phyloP scores from a whole-genome alignment of 2,113 vertebrate genomes.

The Gymnocephalus cernua region DNA sequence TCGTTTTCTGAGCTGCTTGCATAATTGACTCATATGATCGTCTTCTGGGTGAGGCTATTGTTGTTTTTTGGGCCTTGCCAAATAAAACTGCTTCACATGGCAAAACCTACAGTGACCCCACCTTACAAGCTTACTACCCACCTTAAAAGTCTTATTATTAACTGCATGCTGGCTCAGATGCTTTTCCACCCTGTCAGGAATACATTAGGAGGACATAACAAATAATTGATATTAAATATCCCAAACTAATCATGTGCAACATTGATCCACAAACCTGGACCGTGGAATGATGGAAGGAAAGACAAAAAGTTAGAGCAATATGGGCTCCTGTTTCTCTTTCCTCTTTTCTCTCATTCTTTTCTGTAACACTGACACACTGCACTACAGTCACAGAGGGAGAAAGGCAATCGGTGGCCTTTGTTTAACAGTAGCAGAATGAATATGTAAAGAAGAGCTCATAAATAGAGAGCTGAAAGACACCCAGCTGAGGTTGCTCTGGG shows the following conservation, averaged over 20 bases:
- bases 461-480: conserved; percentile 82
- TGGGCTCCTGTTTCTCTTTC: background rate
- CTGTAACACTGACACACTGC: conserved; percentile 38
- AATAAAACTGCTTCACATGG: background rate
- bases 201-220: background rate
- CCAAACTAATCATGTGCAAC: background rate
- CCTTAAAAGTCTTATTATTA: background rate
- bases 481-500: conserved; percentile 78
- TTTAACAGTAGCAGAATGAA: conserved; percentile 82
- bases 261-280: background rate
- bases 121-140: background rate
- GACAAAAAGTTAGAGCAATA: background rate
- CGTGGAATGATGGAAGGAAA: background rate
- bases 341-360: conserved; percentile 11
- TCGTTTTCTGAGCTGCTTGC: too few species aligned
- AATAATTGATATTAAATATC: background rate
- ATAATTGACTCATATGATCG: too few species aligned
- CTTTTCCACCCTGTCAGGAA: background rate
- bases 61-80: background rate
- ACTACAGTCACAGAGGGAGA: conserved; percentile 54
- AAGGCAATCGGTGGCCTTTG: conserved; percentile 75
- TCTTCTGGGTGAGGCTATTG: too few species aligned
- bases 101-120: background rate
- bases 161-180: background rate
- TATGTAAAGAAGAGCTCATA: conserved; percentile 86